Percentiles rank a stretch among this genome's conserved stretches.
Evolutionary conservation across 2,888 invertebrate species (phyloP).

Genomic region (Volucella inflata): DNA sequence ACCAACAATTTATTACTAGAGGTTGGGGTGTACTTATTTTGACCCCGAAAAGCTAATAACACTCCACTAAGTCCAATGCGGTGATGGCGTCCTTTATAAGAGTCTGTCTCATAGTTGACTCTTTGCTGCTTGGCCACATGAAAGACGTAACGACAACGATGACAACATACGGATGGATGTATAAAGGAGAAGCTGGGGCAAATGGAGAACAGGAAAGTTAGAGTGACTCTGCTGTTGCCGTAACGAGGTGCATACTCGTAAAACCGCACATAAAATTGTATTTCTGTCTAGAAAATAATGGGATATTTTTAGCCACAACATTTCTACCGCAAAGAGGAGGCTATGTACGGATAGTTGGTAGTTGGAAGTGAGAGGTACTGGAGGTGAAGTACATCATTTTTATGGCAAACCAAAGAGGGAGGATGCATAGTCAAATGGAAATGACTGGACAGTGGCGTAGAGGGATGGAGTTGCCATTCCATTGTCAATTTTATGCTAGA

Average conservation of each 20-base stretch:
- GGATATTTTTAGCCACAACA: slow-evolving; percentile 74
- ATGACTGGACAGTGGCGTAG: slow-evolving; percentile 18
- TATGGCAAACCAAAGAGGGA: slow-evolving; percentile 13
- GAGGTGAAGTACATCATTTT: slow-evolving; percentile 57
- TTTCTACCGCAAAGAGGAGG: slow-evolving; percentile 63
- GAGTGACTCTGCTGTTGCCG: slow-evolving; percentile 44
- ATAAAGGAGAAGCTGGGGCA: slow-evolving; percentile 20
- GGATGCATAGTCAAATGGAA: not conserved
- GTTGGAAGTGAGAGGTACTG: slow-evolving; percentile 14
- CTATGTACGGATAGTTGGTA: not conserved
- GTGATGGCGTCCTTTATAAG: slow-evolving; percentile 33
- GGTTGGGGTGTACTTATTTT: slow-evolving; percentile 43
- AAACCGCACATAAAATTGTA: slow-evolving; percentile 75
- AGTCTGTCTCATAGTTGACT: not conserved
- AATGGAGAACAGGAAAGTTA: slow-evolving; percentile 18
- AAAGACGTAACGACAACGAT: slow-evolving; percentile 64
- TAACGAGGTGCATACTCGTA: slow-evolving; percentile 69
- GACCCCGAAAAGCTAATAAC: slow-evolving; percentile 71
- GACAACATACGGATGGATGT: slow-evolving; percentile 36
- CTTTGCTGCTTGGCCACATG: slow-evolving; percentile 40
- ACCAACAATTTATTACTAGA: slow-evolving; percentile 65
- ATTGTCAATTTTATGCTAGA: not conserved
- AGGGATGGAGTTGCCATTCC: not conserved
- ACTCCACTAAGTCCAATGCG: slow-evolving; percentile 66
- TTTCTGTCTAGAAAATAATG: slow-evolving; percentile 75